A percentile compares a stretch with the other conserved stretches of the same genome.
phyloP scores from a whole-genome alignment of 2,888 invertebrate species.

The Poecilus cupreus region DNA sequence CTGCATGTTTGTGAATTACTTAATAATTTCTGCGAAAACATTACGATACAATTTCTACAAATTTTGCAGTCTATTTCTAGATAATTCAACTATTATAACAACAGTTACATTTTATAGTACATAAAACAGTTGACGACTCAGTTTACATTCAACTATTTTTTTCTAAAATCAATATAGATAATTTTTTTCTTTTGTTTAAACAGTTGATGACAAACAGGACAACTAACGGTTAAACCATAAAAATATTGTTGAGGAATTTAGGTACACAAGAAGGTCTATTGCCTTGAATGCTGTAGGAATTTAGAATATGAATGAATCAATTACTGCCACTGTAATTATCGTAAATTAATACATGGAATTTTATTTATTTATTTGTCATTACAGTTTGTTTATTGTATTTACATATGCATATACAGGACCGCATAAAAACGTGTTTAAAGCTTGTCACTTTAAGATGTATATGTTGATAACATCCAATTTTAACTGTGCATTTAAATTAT shows the following conservation, averaged over 20 bases:
- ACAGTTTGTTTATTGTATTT: not conserved
- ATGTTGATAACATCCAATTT: no score
- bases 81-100: slow-evolving; percentile 20
- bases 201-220: not conserved
- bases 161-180: not conserved
- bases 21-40: slow-evolving; percentile 10
- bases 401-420: not conserved
- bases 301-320: not conserved
- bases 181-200: slow-evolving; percentile 10
- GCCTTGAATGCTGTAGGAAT: not conserved
- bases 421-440: not conserved
- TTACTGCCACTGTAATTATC: not conserved
- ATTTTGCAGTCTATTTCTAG: slow-evolving; percentile 24
- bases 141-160: not conserved
- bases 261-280: not conserved
- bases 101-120: slow-evolving; percentile 11
- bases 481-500: no score
- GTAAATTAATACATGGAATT: slow-evolving; percentile 1
- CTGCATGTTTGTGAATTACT: not conserved
- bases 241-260: slow-evolving; percentile 6
- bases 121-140: not conserved
- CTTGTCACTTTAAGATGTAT: no score
- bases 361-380: slow-evolving; percentile 9
- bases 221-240: slow-evolving; percentile 22
- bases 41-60: slow-evolving; percentile 5